Evolutionary conservation across 2,888 invertebrate genomes (phyloP).

Genomic region (Tipula unca): DNA sequence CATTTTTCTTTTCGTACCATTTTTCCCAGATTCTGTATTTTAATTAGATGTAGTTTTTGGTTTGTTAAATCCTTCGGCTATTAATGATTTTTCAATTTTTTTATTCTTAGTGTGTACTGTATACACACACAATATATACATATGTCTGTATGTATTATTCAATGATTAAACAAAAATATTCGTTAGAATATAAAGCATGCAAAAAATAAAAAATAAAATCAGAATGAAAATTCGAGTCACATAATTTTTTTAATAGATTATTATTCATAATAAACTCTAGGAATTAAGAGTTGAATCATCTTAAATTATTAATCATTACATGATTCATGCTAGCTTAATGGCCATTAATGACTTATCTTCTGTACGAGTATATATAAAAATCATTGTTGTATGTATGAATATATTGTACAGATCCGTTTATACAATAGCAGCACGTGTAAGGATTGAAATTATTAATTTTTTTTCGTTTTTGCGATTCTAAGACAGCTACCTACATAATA

Average conservation of each 20-base stretch:
- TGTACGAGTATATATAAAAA: neutral
- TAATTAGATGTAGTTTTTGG: neutral
- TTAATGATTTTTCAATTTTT: neutral
- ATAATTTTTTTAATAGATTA: neutral
- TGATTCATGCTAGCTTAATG: neutral
- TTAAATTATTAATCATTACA: neutral
- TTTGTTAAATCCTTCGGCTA: neutral
- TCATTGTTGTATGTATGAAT: neutral
- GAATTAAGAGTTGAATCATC: neutral
- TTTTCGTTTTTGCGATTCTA: neutral
- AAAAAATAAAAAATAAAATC: neutral
- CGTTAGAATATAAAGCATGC: neutral
- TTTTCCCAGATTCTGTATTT: neutral
- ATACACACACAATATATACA: neutral
- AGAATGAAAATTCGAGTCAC: neutral
- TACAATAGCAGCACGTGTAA: neutral
- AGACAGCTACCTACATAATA: neutral
- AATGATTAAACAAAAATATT: neutral
- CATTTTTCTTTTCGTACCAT: neutral
- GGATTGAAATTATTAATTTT: neutral
- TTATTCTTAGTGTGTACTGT: neutral
- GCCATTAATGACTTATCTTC: neutral
- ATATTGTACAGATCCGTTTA: neutral
- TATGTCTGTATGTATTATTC: neutral
- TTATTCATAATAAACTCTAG: neutral